A percentile compares a stretch with the other conserved stretches of the same genome.
These are phyloP conservation scores for Dicentrarchus labrax DNA, from an alignment of 2,113 vertebrate species.

Conservation along the genomic window DNA sequence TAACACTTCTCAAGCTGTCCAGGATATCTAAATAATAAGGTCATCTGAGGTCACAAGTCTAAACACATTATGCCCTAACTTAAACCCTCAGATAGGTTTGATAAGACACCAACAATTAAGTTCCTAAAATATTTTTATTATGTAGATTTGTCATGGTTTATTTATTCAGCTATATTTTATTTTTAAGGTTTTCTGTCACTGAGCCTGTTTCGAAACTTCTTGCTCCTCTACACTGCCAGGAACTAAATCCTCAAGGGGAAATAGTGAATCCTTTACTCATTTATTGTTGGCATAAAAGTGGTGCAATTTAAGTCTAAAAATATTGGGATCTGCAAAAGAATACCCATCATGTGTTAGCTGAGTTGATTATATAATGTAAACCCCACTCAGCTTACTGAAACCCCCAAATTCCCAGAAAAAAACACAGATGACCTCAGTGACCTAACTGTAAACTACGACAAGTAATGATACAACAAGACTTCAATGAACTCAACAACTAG, in stretches of 20 bases:
- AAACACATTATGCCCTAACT: background rate
- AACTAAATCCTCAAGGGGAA: background rate
- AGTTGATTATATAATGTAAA: slow-evolving; percentile 1
- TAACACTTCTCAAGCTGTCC: background rate
- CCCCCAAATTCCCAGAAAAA: background rate
- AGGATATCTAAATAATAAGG: background rate
- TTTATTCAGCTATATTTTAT: background rate
- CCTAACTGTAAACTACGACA: background rate
- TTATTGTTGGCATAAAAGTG: background rate
- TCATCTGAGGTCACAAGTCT: slow-evolving; percentile 8
- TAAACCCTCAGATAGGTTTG: background rate
- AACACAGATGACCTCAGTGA: background rate
- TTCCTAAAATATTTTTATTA: background rate
- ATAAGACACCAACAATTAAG: background rate
- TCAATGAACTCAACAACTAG: background rate
- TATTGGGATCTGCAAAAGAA: background rate
- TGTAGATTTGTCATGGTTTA: background rate
- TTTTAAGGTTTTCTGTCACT: background rate
- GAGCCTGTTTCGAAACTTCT: background rate
- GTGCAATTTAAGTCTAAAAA: no score
- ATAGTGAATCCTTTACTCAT: background rate
- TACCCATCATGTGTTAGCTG: background rate
- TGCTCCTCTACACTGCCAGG: background rate
- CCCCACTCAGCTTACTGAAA: background rate
- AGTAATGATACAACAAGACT: background rate